These are phyloP conservation scores for Frankliniella intonsa DNA, from an alignment of 2,888 invertebrate genomes.

Conservation along the genomic window DNA sequence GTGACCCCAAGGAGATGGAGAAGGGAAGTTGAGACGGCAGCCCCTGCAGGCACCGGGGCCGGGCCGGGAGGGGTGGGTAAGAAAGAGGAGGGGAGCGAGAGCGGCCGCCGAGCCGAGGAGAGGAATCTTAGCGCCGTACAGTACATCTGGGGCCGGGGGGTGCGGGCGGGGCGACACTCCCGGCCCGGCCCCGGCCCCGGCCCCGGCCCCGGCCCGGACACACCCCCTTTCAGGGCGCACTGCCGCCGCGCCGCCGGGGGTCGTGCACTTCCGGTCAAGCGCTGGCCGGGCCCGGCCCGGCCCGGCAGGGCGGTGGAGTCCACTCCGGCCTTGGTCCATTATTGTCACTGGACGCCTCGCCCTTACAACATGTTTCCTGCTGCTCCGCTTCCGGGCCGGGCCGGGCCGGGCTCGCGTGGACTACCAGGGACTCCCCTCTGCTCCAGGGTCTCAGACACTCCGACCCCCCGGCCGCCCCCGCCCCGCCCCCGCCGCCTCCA, in stretches of 20 bases:
- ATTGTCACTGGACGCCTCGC: background rate
- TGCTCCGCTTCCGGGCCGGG: background rate
- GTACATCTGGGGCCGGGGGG: background rate
- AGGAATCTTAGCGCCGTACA: background rate
- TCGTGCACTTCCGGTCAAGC: background rate
- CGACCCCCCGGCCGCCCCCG: too few species aligned
- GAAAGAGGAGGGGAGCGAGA: background rate
- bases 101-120: background rate
- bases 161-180: background rate
- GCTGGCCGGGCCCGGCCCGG: background rate
- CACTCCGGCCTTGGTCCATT: background rate
- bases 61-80: background rate
- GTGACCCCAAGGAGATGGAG: slow-evolving; percentile 1
- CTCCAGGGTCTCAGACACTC: too few species aligned
- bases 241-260: background rate
- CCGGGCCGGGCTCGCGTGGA: too few species aligned
- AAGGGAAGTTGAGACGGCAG: background rate
- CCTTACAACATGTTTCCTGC: background rate
- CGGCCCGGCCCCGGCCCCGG: too few species aligned
- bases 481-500: too few species aligned
- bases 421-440: too few species aligned
- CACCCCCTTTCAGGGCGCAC: slow-evolving; percentile 3
- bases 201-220: too few species aligned
- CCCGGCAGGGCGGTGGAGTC: background rate
- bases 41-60: background rate